Evolutionary conservation across 2,113 vertebrate species (phyloP).

Genomic region (Onychostruthus taczanowskii): DNA sequence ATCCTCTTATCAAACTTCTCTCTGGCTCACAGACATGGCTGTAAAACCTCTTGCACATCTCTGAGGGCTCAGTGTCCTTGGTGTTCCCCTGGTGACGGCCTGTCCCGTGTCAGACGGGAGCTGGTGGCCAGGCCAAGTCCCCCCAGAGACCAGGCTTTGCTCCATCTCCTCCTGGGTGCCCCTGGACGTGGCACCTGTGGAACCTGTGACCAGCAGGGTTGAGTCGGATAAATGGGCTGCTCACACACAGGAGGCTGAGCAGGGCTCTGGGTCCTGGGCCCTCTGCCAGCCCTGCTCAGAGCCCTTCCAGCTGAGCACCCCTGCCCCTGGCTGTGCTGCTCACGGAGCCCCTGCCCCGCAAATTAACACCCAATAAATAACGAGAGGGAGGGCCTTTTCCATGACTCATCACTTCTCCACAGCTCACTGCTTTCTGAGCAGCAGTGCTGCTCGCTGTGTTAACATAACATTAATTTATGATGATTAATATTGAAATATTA

Average conservation of each 20-base stretch:
- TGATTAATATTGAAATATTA: conserved; percentile 66
- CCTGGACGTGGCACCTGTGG: too few species aligned
- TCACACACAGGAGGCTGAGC: neutral
- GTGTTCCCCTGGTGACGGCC: neutral
- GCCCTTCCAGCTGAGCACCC: neutral
- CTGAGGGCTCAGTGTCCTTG: neutral
- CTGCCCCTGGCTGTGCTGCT: neutral
- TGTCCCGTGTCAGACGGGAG: rapidly evolving
- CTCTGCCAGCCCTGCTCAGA: neutral
- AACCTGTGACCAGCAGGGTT: neutral
- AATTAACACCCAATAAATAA: conserved; percentile 12
- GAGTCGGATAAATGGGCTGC: rapidly evolving
- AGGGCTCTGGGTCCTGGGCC: neutral
- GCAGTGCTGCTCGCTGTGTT: conserved; percentile 15
- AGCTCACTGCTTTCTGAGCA: conserved; percentile 24
- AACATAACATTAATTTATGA: conserved; percentile 54
- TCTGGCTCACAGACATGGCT: neutral
- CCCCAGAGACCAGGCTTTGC: neutral
- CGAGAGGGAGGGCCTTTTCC: neutral
- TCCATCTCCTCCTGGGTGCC: neutral
- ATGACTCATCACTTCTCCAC: conserved; percentile 8
- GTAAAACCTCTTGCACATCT: neutral
- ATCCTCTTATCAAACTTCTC: neutral
- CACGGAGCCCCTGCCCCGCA: neutral
- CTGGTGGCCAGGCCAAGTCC: neutral